Percentiles rank a stretch among this genome's conserved stretches.
Conservation (phyloP, 2,888 invertebrate genomes). For the Choristoneura rosaceana region DNA sequence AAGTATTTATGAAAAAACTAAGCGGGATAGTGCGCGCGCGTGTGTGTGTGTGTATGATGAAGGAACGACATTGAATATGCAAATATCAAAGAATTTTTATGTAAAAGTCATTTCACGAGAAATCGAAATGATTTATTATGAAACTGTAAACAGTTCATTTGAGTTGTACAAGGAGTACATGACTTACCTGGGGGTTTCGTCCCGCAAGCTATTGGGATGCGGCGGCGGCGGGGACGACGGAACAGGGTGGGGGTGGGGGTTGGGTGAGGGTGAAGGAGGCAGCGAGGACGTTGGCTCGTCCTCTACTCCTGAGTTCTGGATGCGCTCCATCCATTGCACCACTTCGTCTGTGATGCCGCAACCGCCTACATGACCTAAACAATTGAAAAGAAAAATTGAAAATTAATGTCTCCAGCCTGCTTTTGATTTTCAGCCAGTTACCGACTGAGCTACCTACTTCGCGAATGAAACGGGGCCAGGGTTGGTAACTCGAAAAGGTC, state of each 20-base stretch:
- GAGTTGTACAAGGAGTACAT: slow-evolving; percentile 6
- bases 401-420: slow-evolving; percentile 9
- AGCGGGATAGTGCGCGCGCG: no score
- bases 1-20: no score
- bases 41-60: no score
- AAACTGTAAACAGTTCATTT: background rate
- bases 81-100: no score
- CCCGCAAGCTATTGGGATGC: slow-evolving; percentile 78
- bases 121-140: no score
- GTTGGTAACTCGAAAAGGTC: no score
- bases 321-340: slow-evolving; percentile 96
- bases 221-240: slow-evolving; percentile 61
- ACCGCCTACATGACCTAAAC: slow-evolving; percentile 91
- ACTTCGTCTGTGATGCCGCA: slow-evolving; percentile 96
- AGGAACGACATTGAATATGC: no score
- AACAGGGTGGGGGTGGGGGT: slow-evolving; percentile 55
- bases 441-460: no score
- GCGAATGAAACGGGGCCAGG: no score
- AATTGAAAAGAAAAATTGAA: slow-evolving; percentile 43
- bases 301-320: slow-evolving; percentile 91
- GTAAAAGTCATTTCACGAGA: no score
- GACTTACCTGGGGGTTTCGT: slow-evolving; percentile 73
- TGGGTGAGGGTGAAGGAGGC: slow-evolving; percentile 57
- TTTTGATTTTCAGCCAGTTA: no score
- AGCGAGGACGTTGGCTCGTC: slow-evolving; percentile 76